A percentile compares a stretch with the other conserved stretches of the same genome.
Conservation (phyloP, 2,113 vertebrate species). For the Entomyzon cyanotis region DNA sequence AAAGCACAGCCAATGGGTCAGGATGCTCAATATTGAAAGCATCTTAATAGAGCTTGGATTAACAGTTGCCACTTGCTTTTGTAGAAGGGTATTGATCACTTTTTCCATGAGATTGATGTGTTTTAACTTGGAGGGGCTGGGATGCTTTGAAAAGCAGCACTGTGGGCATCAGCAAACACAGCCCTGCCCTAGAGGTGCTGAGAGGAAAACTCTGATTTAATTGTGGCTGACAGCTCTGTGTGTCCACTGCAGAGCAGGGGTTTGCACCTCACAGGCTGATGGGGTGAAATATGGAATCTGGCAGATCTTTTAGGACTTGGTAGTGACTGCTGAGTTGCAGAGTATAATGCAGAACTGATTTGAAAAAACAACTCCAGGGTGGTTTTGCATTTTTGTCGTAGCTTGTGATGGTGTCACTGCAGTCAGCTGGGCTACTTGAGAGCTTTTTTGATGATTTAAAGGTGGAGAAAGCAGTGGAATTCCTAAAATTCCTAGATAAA, state of each 20-base stretch:
- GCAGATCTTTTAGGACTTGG: not conserved
- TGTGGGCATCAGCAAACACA: not conserved
- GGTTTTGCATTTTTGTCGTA: not conserved
- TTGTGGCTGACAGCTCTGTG: not conserved
- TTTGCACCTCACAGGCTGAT: slow-evolving; percentile 1
- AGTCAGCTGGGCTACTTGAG: not conserved
- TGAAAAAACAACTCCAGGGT: not conserved
- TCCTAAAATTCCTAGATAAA: not conserved
- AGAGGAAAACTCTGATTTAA: not conserved
- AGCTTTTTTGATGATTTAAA: not conserved
- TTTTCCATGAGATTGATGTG: not conserved
- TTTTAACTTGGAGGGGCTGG: not conserved
- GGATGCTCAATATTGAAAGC: not conserved
- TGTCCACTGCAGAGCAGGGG: not conserved
- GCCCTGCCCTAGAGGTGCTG: not conserved
- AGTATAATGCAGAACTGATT: not conserved
- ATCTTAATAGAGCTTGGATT: not conserved
- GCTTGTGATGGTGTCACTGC: not conserved
- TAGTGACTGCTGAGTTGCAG: not conserved
- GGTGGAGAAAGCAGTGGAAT: not conserved
- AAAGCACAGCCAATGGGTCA: not conserved
- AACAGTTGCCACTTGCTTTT: not conserved
- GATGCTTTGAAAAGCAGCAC: not conserved
- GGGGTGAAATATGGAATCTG: not conserved
- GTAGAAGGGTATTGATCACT: not conserved